A percentile compares a stretch with the other conserved stretches of the same genome.
Evolutionary conservation across 1,140 invertebrate genomes (phyloP).

Genomic region (Drepana arcuata): DNA sequence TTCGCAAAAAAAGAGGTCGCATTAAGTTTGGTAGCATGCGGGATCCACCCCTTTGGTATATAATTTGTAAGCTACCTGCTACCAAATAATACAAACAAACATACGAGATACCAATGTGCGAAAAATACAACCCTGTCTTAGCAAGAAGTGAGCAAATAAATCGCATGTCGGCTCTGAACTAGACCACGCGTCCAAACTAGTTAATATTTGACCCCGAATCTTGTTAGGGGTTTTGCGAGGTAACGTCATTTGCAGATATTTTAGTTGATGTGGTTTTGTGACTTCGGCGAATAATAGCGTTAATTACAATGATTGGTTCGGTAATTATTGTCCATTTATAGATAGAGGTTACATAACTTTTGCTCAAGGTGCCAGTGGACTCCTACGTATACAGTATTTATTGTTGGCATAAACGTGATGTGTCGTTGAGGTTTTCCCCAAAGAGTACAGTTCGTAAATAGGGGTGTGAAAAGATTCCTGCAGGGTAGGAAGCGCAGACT

Average conservation of each 20-base stretch:
- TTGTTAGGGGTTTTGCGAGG: slow-evolving; percentile 10
- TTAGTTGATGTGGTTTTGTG: slow-evolving; percentile 1
- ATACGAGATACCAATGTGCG: no score
- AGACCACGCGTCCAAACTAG: no score
- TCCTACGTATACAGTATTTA: no score
- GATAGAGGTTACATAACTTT: background rate
- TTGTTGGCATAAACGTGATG: no score
- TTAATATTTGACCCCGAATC: slow-evolving; percentile 21
- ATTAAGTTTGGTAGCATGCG: background rate
- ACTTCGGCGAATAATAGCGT: background rate
- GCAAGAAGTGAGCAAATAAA: no score
- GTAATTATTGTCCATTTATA: background rate
- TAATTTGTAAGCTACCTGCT: slow-evolving; percentile 1
- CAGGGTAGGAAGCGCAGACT: no score
- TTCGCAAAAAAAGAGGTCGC: slow-evolving; percentile 9
- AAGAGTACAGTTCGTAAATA: no score
- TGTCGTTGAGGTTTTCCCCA: no score
- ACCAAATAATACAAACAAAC: slow-evolving; percentile 16
- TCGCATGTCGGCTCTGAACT: no score
- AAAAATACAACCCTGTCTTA: no score
- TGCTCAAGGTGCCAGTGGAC: no score
- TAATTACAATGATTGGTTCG: background rate
- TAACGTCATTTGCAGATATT: slow-evolving; percentile 13
- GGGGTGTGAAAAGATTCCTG: no score
- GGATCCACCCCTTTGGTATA: background rate